Base-by-base conservation (phyloP, 2,113 vertebrate species). In the Ceyx margarethae region DNA sequence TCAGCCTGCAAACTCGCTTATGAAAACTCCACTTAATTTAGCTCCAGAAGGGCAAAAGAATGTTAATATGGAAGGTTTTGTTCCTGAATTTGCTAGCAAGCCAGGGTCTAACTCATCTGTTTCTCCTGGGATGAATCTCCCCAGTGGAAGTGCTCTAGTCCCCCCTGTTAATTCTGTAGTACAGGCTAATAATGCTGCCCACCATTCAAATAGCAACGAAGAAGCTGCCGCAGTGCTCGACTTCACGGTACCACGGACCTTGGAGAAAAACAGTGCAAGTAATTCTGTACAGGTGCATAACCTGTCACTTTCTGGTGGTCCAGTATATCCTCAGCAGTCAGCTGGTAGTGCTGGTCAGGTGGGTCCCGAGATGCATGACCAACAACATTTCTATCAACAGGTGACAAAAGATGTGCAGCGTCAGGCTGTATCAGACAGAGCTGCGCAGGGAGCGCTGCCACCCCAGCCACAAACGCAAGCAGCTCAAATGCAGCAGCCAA, bases 331-430 rank as follows among this genome's bases (percentile, higher is more conserved):
- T 65, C 98, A 18, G 76, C 98, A 94, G 54, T 81, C 80, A 35
- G 92, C 64, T 53, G 28, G 40, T 50, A 93, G 58, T 42, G 87
- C 93, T 35, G 87, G 29, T 56, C 95, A 79, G 8, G 33, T 66
- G 6, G 95, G 65, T 31, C 37, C 94, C 2, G 95, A 96, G 62
- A 86, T 78, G 33, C 98, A 79, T 97, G 98, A 98, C 95, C 91
- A 95, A 22, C 97, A 97, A 85, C 97, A 81, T 97, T 99, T 99
- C 97, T 99, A 99, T 94, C 98, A 98, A 92, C 99, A 99, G 98
- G 98, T 99, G 90, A 99, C 98, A 80, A 98, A 98, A 98, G 98
- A 98, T 75, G 95, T 95, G 4, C 98, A 98, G 91, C 98, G 96
- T 53, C 97, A 97, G 66, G 72, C 62, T 64, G 96, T 89, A 31